A percentile compares a stretch with the other conserved stretches of the same genome.
phyloP scores from a whole-genome alignment of 2,113 vertebrate genomes.

The Silurus glanis region DNA sequence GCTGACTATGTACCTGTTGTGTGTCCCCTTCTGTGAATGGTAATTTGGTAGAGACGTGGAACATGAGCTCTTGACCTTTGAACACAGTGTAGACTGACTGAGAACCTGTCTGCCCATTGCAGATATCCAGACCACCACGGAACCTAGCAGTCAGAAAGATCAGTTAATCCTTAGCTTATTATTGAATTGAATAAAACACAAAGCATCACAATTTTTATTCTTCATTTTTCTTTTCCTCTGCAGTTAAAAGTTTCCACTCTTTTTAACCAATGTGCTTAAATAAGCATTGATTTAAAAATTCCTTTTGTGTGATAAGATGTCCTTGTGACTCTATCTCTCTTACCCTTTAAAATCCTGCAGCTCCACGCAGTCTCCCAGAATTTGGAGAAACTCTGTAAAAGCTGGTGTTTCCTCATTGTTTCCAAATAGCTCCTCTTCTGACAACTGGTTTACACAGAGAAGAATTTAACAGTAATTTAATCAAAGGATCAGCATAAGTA shows the following conservation, averaged over 20 bases:
- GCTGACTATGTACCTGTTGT: constrained; percentile 81
- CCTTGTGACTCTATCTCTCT: constrained; percentile 37
- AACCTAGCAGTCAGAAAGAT: constrained; percentile 72
- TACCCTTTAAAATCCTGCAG: constrained; percentile 96
- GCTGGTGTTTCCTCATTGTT: constrained; percentile 87
- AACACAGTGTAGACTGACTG: constrained; percentile 91
- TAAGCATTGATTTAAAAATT: background rate
- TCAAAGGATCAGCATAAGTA: background rate
- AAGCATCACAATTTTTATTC: background rate
- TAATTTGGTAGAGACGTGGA: constrained; percentile 94
- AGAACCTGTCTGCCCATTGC: constrained; percentile 87
- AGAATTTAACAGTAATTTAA: background rate
- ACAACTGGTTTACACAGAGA: constrained; percentile 72
- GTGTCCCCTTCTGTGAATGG: constrained; percentile 90
- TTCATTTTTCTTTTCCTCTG: background rate
- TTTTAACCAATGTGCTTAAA: background rate
- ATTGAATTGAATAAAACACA: background rate
- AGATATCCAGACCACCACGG: constrained; percentile 91
- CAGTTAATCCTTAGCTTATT: background rate
- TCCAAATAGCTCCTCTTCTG: constrained; percentile 89
- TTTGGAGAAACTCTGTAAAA: constrained; percentile 84
- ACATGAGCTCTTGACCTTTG: constrained; percentile 92
- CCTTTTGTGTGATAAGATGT: background rate
- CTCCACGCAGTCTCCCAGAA: constrained; percentile 86
- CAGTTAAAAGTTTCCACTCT: background rate